Base-by-base conservation (phyloP, 1,140 invertebrate species). In the Scaptomyza graminum region DNA sequence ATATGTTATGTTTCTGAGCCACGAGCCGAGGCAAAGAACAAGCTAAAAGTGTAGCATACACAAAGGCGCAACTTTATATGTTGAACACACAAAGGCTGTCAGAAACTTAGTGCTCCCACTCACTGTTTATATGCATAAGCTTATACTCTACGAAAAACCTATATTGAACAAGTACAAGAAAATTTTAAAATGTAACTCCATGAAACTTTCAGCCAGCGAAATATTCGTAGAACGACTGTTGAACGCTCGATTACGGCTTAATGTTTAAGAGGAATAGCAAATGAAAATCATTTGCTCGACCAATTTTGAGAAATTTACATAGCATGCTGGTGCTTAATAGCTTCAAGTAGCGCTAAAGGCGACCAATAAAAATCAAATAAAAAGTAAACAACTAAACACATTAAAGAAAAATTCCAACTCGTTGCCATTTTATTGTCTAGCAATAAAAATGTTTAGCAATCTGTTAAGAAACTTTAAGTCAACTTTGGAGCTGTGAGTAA, bases 401-500 rank as follows among this genome's bases (percentile, higher is more conserved):
- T 71, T 71, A 59, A 71, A 59, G 68, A 22, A 22, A 50, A 56
- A 50, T 60, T 8, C 28, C 18, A 52, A 43, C 59, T 37, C 41
- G 25, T 22, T 44, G 25, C 8, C 8, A 44, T 65, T 71, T 66
- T 59, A 71, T 66, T 71, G 62, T 47, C 5, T 5, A 50, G 63
- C 54, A 44, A 66, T 60, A 71, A 71, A 71, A 66, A 43, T 51
- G 16, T 41, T 39, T 12, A 22, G 54, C 52, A 52, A 52, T 52
- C 47, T 25, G 56, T 41, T 47, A 54, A 51, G 25, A 46, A 75
- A 62, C 43, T 72, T 66, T 59, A 22, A 49, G 51, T 31, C 34
- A 76, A 76, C 44, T 63, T 73, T 76, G 28, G 18, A 70, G 54
- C 50, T 67, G 43, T 11, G 22, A 46, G 63, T 73, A 73, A 76